phyloP scores from a whole-genome alignment of 2,113 vertebrate species.

The Neolamprologus devosi region DNA sequence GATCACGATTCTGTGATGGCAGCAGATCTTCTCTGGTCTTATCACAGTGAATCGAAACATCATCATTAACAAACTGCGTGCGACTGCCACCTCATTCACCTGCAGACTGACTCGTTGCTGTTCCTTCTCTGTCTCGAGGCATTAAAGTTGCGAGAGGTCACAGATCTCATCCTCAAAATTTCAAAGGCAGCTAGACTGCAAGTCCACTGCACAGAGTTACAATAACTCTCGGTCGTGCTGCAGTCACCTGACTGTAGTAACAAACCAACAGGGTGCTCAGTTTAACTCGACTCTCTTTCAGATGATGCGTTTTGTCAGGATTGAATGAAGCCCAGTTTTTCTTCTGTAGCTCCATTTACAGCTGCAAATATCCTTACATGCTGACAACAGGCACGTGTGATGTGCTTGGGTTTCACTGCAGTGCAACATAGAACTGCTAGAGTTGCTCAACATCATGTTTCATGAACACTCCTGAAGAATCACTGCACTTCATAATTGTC shows the following conservation, averaged over 20 bases:
- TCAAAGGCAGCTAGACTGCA: background rate
- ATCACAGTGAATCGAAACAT: background rate
- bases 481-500: background rate
- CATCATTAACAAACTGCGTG: rapidly evolving
- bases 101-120: background rate
- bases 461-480: background rate
- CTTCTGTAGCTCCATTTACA: background rate
- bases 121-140: background rate
- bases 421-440: background rate
- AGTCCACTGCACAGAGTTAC: background rate
- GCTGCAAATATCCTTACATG: background rate
- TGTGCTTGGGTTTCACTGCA: background rate
- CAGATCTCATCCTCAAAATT: background rate
- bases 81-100: background rate
- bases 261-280: background rate
- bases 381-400: background rate
- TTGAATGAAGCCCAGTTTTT: background rate
- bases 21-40: background rate
- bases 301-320: background rate
- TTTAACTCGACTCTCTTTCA: background rate
- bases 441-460: background rate
- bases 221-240: background rate
- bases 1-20: background rate
- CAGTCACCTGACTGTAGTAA: background rate
- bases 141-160: background rate